Evolutionary conservation across 1,140 invertebrate species (phyloP).

Genomic region (Tetramorium alpestre): DNA sequence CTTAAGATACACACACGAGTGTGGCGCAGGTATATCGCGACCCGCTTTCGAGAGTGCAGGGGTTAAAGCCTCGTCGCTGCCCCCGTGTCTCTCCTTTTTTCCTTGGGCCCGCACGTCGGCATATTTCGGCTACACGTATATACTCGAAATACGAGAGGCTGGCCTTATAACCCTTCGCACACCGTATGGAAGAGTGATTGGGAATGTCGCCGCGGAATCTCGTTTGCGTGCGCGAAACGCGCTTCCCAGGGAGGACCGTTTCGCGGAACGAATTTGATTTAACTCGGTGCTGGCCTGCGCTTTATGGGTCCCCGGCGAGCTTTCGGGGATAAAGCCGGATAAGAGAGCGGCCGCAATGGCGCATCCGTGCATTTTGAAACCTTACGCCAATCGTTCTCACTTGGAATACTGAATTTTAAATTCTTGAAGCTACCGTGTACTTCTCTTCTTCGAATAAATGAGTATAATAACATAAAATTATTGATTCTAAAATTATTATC

Average conservation of each 20-base stretch:
- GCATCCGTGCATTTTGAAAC: conserved; percentile 1
- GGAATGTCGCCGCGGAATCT: conserved; percentile 75
- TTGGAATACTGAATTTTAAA: conserved; percentile 1
- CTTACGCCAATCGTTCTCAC: not conserved
- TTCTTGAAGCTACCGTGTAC: not conserved
- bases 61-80: conserved; percentile 30
- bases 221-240: conserved; percentile 76
- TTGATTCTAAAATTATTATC: not conserved
- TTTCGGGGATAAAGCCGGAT: conserved; percentile 74
- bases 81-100: conserved; percentile 34
- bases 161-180: conserved; percentile 68
- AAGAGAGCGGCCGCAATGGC: conserved; percentile 60
- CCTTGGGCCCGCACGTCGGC: conserved; percentile 14
- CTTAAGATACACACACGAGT: not conserved
- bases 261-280: conserved; percentile 79
- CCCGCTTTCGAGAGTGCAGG: conserved; percentile 33
- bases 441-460: not conserved
- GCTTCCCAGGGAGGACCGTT: conserved; percentile 74
- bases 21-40: conserved; percentile 21
- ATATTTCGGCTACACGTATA: conserved; percentile 52
- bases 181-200: conserved; percentile 70
- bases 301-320: conserved; percentile 69
- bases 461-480: not conserved
- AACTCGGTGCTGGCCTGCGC: conserved; percentile 66
- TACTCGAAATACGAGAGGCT: conserved; percentile 56